These are phyloP conservation scores for Tridacna gigas DNA, from an alignment of 2,888 invertebrate genomes.

Conservation along the genomic window DNA sequence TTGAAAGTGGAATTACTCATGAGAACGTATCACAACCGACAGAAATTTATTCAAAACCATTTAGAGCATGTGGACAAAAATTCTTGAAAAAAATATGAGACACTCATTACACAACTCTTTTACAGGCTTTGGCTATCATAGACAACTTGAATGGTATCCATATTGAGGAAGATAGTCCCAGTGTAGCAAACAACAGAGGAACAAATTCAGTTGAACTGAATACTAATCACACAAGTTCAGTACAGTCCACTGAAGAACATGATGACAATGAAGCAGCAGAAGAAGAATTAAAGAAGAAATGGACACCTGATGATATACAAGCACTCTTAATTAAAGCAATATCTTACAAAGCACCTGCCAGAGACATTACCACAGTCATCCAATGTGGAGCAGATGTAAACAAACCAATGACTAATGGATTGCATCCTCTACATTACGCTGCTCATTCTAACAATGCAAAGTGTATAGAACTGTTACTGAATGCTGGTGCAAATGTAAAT, in stretches of 20 bases:
- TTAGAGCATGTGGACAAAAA: no score
- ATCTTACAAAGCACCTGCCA: conserved; percentile 93
- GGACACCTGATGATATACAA: conserved; percentile 51
- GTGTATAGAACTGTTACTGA: conserved; percentile 92
- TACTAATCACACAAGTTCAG: background rate
- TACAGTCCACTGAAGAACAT: background rate
- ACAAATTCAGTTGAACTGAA: background rate
- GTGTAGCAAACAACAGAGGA: background rate
- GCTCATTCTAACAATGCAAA: conserved; percentile 93
- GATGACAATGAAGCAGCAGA: conserved; percentile 8
- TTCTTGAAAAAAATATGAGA: no score
- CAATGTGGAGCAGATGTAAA: conserved; percentile 91
- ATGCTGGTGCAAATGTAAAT: conserved; percentile 87
- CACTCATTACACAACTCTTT: background rate
- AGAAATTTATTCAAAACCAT: no score
- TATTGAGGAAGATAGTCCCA: background rate
- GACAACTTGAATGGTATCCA: conserved; percentile 4
- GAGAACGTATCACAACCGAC: no score
- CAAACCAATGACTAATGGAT: conserved; percentile 93
- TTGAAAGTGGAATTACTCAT: no score
- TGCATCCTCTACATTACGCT: conserved; percentile 96
- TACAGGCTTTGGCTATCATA: background rate
- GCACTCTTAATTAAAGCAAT: conserved; percentile 92
- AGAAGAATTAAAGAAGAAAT: conserved; percentile 21
- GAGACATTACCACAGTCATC: conserved; percentile 93